These are phyloP conservation scores for Scyliorhinus canicula DNA, from an alignment of 2,797 vertebrate species.

Conservation along the genomic window DNA sequence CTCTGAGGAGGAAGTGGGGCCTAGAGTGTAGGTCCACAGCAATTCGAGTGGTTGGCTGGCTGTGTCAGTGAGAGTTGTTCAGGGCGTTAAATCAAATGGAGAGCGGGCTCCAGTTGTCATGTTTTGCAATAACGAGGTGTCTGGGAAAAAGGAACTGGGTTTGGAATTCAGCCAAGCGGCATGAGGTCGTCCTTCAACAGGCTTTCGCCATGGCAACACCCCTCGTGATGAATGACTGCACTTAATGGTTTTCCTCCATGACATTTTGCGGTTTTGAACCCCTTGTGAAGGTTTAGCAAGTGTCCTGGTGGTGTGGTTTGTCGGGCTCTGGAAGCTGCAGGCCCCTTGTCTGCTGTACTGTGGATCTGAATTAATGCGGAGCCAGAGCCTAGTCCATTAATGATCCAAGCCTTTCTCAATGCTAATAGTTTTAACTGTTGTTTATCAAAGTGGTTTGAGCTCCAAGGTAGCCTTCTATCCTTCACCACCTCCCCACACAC, in stretches of 20 bases:
- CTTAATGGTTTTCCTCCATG: slow-evolving; percentile 23
- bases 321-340: not conserved
- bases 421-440: not conserved
- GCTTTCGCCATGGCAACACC: not conserved
- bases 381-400: not conserved
- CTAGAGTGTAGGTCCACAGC: not conserved
- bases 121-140: not conserved
- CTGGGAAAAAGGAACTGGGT: not conserved
- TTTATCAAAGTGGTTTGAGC: not conserved
- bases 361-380: not conserved
- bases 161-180: not conserved
- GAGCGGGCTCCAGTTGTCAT: not conserved
- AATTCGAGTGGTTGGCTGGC: not conserved
- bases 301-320: not conserved
- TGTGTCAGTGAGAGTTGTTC: not conserved
- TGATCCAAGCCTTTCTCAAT: not conserved
- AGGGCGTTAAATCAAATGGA: not conserved
- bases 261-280: not conserved
- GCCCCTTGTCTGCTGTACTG: not conserved
- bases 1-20: not conserved
- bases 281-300: not conserved
- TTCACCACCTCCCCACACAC: not conserved
- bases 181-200: not conserved
- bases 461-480: not conserved
- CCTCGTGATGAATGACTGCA: not conserved